A percentile compares a stretch with the other conserved stretches of the same genome.
These are phyloP conservation scores for Gibbula magus DNA, from an alignment of 2,888 invertebrate species.

Conservation along the genomic window DNA sequence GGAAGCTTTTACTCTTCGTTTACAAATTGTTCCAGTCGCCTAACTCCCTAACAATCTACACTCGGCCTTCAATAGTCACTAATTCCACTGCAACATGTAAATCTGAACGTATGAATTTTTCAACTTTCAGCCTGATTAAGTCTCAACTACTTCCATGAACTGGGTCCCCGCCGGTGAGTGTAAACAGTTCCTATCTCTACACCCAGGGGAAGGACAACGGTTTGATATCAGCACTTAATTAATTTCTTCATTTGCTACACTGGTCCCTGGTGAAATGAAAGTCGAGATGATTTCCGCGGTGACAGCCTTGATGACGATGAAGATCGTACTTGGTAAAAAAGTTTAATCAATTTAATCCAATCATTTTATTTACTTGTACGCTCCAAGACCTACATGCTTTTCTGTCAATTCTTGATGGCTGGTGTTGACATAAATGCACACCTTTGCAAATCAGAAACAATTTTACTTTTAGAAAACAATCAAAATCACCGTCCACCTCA, in stretches of 20 bases:
- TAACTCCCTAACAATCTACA: not conserved
- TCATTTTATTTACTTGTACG: no score
- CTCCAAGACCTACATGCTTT: no score
- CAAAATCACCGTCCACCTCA: no score
- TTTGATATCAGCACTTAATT: slow-evolving; percentile 2
- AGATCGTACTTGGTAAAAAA: no score
- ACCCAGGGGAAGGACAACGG: not conserved
- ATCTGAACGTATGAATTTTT: slow-evolving; percentile 9
- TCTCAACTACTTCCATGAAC: not conserved
- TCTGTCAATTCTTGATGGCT: no score
- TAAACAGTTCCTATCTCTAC: not conserved
- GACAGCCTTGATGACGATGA: no score
- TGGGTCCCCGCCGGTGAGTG: not conserved
- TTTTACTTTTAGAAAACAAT: no score
- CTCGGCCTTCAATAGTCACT: not conserved
- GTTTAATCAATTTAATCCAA: no score
- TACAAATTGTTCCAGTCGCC: slow-evolving; percentile 12
- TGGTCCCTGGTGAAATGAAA: no score
- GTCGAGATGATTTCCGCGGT: no score
- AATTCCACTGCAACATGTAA: not conserved
- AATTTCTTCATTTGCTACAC: not conserved
- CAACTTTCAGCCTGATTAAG: not conserved
- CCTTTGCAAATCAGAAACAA: no score
- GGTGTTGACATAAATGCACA: no score
- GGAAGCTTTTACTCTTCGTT: not conserved